A percentile compares a stretch with the other conserved stretches of the same genome.
Evolutionary conservation across 2,113 vertebrate species (phyloP).

Genomic region (Pleuronectes platessa): DNA sequence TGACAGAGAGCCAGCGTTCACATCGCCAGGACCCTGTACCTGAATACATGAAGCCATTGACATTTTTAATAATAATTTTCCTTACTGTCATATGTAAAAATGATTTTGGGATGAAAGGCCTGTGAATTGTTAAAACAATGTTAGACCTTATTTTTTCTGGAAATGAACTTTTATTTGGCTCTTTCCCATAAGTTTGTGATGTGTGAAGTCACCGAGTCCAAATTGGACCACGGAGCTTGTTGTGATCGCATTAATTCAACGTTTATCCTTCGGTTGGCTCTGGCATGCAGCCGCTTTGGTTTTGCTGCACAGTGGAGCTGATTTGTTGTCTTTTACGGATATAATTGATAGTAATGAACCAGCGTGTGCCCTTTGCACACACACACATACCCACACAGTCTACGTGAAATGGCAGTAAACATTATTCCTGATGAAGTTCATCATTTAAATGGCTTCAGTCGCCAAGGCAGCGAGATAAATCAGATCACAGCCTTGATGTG

Average conservation of each 20-base stretch:
- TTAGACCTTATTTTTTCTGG: neutral
- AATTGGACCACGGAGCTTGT: neutral
- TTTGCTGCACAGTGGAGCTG: conserved; percentile 31
- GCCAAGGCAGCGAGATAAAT: conserved; percentile 74
- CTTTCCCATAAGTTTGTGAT: neutral
- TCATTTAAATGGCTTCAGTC: conserved; percentile 72
- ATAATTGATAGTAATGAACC: conserved; percentile 67
- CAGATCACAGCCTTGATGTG: conserved; percentile 75
- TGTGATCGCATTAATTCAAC: conserved; percentile 9
- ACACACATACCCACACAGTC: conserved; percentile 17
- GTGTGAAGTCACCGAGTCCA: neutral
- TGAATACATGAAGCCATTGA: neutral
- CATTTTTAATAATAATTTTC: neutral
- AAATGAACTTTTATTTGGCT: neutral
- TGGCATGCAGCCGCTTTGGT: conserved; percentile 11
- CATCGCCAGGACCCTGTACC: no score
- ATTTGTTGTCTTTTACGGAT: conserved; percentile 36
- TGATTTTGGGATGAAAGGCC: neutral
- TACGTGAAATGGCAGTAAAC: conserved; percentile 59
- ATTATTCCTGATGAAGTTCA: conserved; percentile 65
- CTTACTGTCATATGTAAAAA: neutral
- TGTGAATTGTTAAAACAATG: neutral
- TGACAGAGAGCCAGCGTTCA: neutral
- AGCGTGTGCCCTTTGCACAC: conserved; percentile 31
- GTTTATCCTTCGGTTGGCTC: conserved; percentile 31